Evolutionary conservation across 2,888 invertebrate species (phyloP).

Genomic region (Mythimna lalbum): DNA sequence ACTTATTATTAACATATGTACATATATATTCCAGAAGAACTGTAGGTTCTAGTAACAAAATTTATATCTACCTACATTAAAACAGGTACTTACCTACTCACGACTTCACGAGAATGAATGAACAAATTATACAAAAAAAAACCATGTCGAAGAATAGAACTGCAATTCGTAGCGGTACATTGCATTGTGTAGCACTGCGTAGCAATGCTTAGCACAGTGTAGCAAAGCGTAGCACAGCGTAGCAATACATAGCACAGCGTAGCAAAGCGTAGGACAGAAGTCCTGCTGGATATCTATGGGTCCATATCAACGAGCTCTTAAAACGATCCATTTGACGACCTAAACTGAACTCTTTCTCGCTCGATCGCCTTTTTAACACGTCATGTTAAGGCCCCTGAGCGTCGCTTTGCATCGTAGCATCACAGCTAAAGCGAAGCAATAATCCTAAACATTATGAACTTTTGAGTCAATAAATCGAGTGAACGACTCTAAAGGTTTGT

Average conservation of each 20-base stretch:
- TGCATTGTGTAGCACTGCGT: background rate
- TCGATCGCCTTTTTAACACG: too few species aligned
- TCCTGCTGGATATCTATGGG: too few species aligned
- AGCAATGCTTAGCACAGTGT: background rate
- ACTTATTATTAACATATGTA: too few species aligned
- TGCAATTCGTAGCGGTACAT: background rate
- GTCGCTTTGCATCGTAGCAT: conserved; percentile 2
- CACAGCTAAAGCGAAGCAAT: conserved; percentile 52
- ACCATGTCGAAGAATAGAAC: background rate
- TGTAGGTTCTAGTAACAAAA: too few species aligned
- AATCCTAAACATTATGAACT: conserved; percentile 74
- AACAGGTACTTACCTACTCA: too few species aligned
- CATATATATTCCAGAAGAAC: too few species aligned
- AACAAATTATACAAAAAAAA: background rate
- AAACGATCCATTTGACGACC: too few species aligned
- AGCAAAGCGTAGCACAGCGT: background rate
- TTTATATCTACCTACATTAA: background rate
- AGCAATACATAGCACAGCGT: background rate
- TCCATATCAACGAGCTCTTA: too few species aligned
- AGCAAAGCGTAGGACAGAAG: background rate
- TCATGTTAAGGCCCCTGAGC: too few species aligned
- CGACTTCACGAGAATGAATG: background rate
- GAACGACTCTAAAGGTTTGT: conserved; percentile 71
- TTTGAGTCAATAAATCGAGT: conserved; percentile 79
- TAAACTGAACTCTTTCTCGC: too few species aligned